Evolutionary conservation across 2,797 vertebrate genomes (phyloP).

Genomic region (Agapornis canus): DNA sequence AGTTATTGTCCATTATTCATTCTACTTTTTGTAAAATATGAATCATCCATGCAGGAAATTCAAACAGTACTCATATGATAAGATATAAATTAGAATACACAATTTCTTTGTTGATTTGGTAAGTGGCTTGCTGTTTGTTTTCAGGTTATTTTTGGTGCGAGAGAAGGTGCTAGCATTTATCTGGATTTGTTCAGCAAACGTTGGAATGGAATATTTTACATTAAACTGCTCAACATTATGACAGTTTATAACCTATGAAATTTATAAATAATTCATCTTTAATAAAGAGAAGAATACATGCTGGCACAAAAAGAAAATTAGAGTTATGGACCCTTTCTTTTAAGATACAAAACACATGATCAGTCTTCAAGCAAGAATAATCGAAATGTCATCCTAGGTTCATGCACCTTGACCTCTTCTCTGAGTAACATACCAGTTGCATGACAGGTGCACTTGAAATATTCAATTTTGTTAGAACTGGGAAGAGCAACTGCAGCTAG

Average conservation of each 20-base stretch:
- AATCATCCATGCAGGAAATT: background rate
- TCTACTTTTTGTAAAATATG: background rate
- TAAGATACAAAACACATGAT: background rate
- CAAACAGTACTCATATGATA: background rate
- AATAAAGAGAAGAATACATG: background rate
- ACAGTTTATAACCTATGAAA: constrained; percentile 14
- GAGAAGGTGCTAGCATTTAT: background rate
- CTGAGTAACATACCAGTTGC: background rate
- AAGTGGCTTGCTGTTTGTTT: constrained; percentile 7
- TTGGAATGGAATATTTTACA: background rate
- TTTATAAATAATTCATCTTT: constrained; percentile 35
- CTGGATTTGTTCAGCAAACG: constrained; percentile 2
- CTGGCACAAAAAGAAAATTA: background rate
- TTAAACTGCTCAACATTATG: background rate
- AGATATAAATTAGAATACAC: background rate
- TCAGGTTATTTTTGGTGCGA: background rate
- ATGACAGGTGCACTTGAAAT: constrained; percentile 34
- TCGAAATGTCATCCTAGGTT: background rate
- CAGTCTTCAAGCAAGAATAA: constrained; percentile 41
- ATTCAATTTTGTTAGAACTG: constrained; percentile 19
- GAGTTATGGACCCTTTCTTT: background rate
- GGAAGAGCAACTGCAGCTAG: background rate
- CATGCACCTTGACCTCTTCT: constrained; percentile 18
- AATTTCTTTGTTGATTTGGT: background rate
- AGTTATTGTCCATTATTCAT: background rate